Conservation (phyloP, 2,797 vertebrate species). For the Neopelma chrysocephalum region DNA sequence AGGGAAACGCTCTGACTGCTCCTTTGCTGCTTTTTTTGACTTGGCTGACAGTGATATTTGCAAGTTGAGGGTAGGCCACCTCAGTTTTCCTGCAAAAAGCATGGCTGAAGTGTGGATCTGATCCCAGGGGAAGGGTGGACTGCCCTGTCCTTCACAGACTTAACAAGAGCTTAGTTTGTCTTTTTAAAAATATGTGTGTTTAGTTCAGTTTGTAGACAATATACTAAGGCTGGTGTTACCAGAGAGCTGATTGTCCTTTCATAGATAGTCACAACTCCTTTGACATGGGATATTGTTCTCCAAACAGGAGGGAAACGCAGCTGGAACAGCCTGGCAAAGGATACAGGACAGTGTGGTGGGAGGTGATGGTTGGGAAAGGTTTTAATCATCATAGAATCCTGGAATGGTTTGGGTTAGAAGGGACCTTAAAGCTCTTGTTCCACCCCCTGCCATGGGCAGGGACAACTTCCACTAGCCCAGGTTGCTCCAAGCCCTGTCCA, state of each 20-base stretch:
- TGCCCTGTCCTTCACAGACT: not conserved
- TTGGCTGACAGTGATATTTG: not conserved
- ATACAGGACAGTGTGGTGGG: too few relatives aligned
- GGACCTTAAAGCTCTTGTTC: rapidly evolving
- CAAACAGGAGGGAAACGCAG: not conserved
- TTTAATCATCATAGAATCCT: not conserved
- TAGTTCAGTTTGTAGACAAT: too few relatives aligned
- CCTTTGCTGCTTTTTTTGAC: not conserved
- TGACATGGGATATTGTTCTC: not conserved
- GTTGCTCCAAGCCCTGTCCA: rapidly evolving
- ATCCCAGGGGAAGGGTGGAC: too few relatives aligned
- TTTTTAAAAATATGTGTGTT: not conserved
- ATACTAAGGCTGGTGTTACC: not conserved
- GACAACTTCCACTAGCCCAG: rapidly evolving
- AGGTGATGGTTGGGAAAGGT: not conserved
- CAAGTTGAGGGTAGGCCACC: not conserved
- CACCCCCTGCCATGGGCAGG: not conserved
- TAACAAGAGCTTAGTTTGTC: not conserved
- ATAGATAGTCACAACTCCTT: not conserved
- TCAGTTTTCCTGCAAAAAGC: not conserved
- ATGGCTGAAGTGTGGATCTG: not conserved
- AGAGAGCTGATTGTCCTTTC: not conserved
- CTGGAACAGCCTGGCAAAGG: not conserved
- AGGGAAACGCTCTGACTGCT: not conserved
- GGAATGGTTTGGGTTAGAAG: not conserved